Percentiles rank a stretch among this genome's conserved stretches.
These are phyloP conservation scores for Heptranchias perlo DNA, from an alignment of 2,113 vertebrate genomes.

Conservation along the genomic window DNA sequence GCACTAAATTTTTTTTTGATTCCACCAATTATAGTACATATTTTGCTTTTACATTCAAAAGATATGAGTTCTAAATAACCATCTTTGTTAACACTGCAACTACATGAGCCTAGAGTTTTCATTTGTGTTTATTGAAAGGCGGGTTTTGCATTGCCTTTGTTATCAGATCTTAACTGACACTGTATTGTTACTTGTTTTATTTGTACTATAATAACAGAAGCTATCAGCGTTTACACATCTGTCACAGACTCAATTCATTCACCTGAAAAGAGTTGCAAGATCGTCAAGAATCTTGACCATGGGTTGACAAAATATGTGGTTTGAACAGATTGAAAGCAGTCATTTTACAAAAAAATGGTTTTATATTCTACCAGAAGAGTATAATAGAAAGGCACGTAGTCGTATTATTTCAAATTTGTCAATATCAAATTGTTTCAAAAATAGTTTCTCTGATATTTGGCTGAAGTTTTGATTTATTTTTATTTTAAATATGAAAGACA, in stretches of 20 bases:
- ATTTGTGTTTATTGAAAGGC: background rate
- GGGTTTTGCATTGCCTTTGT: background rate
- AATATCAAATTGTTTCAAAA: constrained; percentile 77
- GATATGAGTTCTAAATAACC: background rate
- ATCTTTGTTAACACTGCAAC: background rate
- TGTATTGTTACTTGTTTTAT: background rate
- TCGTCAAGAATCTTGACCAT: constrained; percentile 68
- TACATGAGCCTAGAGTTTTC: background rate
- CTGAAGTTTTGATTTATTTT: constrained; percentile 60
- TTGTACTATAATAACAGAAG: constrained; percentile 23
- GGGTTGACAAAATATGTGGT: constrained; percentile 73
- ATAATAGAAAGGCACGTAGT: constrained; percentile 78
- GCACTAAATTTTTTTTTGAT: background rate
- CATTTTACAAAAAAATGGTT: constrained; percentile 73
- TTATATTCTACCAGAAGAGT: constrained; percentile 75
- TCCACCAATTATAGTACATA: background rate
- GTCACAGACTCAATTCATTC: constrained; percentile 62
- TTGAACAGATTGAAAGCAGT: constrained; percentile 74
- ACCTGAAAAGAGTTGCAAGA: constrained; percentile 65
- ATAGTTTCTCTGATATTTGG: constrained; percentile 72
- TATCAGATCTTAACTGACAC: background rate
- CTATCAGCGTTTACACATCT: constrained; percentile 57
- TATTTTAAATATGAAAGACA: constrained; percentile 67
- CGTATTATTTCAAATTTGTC: constrained; percentile 82
- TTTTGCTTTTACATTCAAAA: background rate